Percentiles rank a stretch among this genome's conserved stretches.
Evolutionary conservation across 2,888 invertebrate species (phyloP).

Genomic region (Andrena bucephala): DNA sequence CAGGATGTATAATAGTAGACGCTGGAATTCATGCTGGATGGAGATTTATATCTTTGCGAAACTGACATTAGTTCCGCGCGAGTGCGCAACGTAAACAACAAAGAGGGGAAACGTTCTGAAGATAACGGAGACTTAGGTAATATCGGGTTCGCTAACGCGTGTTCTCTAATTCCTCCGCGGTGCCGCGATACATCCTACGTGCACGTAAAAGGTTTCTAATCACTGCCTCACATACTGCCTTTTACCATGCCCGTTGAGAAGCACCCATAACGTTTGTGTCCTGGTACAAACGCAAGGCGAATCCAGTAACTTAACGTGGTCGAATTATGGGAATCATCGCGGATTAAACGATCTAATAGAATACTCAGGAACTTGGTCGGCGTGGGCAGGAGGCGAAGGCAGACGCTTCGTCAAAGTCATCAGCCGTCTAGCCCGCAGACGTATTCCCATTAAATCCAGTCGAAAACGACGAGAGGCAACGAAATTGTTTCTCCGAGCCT

Average conservation of each 20-base stretch:
- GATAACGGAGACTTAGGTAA: background rate
- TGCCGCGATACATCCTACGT: too few relatives aligned
- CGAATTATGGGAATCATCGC: background rate
- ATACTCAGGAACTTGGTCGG: conserved; percentile 1
- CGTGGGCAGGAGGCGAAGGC: conserved; percentile 29
- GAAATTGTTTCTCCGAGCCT: conserved; percentile 63
- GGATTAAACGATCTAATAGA: background rate
- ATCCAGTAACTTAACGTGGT: too few relatives aligned
- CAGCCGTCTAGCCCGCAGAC: conserved; percentile 33
- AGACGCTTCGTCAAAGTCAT: conserved; percentile 53
- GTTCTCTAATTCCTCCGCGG: background rate
- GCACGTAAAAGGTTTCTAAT: too few relatives aligned
- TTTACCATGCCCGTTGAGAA: too few relatives aligned
- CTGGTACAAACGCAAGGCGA: too few relatives aligned
- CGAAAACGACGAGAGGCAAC: conserved; percentile 48
- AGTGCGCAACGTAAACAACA: background rate
- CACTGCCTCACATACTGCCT: too few relatives aligned
- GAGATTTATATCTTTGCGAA: conserved; percentile 42
- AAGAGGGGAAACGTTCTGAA: background rate
- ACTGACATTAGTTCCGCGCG: conserved; percentile 13
- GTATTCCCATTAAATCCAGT: conserved; percentile 66
- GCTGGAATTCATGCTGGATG: background rate
- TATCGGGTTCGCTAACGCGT: background rate
- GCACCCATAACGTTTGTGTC: too few relatives aligned
- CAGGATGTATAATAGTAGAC: conserved; percentile 2